phyloP scores from a whole-genome alignment of 53 echinoderm and acorn worm species.

The Hippasteria phrygiana region DNA sequence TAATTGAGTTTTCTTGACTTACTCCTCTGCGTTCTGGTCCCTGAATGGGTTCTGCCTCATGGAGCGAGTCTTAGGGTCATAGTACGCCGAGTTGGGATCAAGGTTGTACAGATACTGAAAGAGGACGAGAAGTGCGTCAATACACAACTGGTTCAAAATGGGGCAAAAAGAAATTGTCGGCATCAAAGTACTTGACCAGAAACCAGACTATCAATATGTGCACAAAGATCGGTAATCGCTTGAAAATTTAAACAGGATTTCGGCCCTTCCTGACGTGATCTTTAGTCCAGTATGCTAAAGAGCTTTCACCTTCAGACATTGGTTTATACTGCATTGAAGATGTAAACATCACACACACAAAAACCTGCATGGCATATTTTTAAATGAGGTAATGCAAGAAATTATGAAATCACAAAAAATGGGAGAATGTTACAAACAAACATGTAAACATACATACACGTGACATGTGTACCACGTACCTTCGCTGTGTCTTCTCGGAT shows the following conservation, averaged over 20 bases:
- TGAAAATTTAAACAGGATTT: no score
- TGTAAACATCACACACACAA: no score
- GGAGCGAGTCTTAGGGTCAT: constrained; percentile 97
- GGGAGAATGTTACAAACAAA: not conserved
- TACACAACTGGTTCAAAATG: not conserved
- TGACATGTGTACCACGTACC: constrained; percentile 49
- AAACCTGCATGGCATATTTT: no score
- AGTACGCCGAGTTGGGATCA: constrained; percentile 95
- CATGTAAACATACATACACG: not conserved
- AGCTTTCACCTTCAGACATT: no score
- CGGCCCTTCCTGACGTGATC: no score
- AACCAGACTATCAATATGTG: no score
- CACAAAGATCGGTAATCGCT: no score
- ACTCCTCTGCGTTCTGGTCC: constrained; percentile 82
- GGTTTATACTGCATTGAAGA: no score
- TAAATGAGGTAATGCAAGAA: no score
- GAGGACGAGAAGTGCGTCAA: not conserved
- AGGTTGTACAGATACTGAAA: constrained; percentile 90
- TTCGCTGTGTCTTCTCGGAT: constrained; percentile 97
- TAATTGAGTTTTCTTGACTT: constrained; percentile 49
- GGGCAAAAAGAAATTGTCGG: not conserved
- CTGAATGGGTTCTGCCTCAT: constrained; percentile 91
- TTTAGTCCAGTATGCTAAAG: no score
- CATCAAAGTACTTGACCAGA: no score
- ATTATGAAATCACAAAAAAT: not conserved